These are phyloP conservation scores for Hoplodrina ambigua DNA, from an alignment of 2,888 invertebrate species.

Conservation along the genomic window DNA sequence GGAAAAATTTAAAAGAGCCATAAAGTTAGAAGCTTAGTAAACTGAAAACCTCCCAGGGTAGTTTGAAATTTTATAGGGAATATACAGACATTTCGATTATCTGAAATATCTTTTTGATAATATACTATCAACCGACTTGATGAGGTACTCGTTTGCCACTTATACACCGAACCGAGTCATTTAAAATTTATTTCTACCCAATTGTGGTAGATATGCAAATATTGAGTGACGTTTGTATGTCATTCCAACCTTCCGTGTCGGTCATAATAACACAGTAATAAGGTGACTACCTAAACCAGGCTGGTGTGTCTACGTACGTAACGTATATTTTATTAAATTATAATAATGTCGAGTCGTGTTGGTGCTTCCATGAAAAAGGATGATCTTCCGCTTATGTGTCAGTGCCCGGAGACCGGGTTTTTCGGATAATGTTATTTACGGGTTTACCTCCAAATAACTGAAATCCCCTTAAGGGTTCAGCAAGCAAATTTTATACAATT, in stretches of 20 bases:
- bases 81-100: slow-evolving; percentile 13
- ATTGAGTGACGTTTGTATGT: slow-evolving; percentile 16
- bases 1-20: slow-evolving; percentile 44
- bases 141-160: background rate
- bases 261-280: slow-evolving; percentile 12
- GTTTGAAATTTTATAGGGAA: slow-evolving; percentile 4
- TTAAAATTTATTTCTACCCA: slow-evolving; percentile 1
- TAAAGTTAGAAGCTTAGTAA: slow-evolving; percentile 27
- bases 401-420: slow-evolving; percentile 56
- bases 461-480: slow-evolving; percentile 50
- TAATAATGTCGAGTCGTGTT: slow-evolving; percentile 63
- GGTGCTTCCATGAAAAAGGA: slow-evolving; percentile 60
- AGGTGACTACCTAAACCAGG: background rate
- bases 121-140: slow-evolving; percentile 10
- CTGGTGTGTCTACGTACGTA: slow-evolving; percentile 33
- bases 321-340: slow-evolving; percentile 64
- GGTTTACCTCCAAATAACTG: slow-evolving; percentile 61
- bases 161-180: slow-evolving; percentile 7
- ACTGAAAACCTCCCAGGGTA: slow-evolving; percentile 2
- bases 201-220: slow-evolving; percentile 11
- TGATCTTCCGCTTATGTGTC: slow-evolving; percentile 69
- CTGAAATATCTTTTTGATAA: slow-evolving; percentile 16
- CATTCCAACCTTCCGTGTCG: slow-evolving; percentile 6
- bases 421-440: slow-evolving; percentile 69
- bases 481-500: slow-evolving; percentile 39